Percentiles rank a stretch among this genome's conserved stretches.
Evolutionary conservation across 2,797 vertebrate genomes (phyloP).

Genomic region (Margarornis squamiger): DNA sequence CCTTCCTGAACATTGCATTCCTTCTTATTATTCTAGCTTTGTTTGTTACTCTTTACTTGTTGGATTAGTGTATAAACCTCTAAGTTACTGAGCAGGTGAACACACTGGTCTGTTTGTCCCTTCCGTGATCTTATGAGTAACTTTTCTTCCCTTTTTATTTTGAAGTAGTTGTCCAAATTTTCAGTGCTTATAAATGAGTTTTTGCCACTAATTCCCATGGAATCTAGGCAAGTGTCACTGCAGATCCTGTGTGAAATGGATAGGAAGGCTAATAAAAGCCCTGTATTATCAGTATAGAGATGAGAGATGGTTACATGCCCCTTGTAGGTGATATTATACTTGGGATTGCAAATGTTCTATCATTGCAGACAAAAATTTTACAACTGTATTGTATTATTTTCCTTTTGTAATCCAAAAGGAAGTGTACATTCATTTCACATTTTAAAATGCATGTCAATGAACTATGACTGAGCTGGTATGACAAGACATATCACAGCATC

Average conservation of each 20-base stretch:
- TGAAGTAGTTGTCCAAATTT: not conserved
- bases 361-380: not conserved
- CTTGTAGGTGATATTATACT: not conserved
- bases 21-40: not conserved
- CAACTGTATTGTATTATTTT: not conserved
- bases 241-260: not conserved
- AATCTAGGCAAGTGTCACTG: not conserved
- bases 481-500: not conserved
- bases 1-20: not conserved
- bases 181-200: not conserved
- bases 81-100: not conserved
- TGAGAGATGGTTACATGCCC: not conserved
- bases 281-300: not conserved
- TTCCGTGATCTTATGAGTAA: not conserved
- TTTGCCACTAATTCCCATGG: not conserved
- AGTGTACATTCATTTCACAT: not conserved
- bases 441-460: not conserved
- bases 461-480: not conserved
- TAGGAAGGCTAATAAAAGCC: not conserved
- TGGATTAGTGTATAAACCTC: not conserved
- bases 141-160: not conserved
- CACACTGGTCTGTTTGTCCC: not conserved
- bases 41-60: not conserved
- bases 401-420: not conserved
- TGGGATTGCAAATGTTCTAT: not conserved